Base-by-base conservation (phyloP, 2,113 vertebrate genomes). In the Dicentrarchus labrax region DNA sequence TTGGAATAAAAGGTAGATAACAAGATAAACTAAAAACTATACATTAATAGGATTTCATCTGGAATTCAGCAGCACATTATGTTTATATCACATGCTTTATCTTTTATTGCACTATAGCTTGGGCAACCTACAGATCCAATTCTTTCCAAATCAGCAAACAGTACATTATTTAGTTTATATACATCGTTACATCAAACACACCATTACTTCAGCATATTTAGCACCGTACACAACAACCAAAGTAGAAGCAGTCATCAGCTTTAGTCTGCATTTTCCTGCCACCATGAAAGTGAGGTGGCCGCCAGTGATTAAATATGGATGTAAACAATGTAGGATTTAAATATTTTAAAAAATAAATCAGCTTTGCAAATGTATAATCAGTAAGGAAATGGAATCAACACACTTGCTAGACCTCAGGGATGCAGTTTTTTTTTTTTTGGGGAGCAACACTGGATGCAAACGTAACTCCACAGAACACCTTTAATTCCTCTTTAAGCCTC, bases 401-500 rank as follows among this genome's bases (percentile, higher is more conserved):
- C 19, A 12, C 21, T n/a, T 41, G 39, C 2, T 45, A 12, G 12
- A n/a, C 11, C 21, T 22, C 1, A 6, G 22, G 21, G 39, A 65
- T 13, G 15, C 21, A 13, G 2, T 22, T 45, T 21, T 13, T 45
- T 15, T n/a, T 19, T 1, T 3, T 30, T 30, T 30, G 30, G 30
- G 30, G 39, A 64, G 21, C 15, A 45, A 65, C 39, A 15, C 62
- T 43, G 62, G 43, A 65, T 65, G 21, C 22, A 65, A 65, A 65
- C 10, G 22, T 0, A 8, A 65, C 19, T 50, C 24, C 68, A 51
- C 36, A 70, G 53, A 50, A 21, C 43, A 61, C 43, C 48, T 24
- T 41, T 24, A 64, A 53, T 76, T 22, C 47, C 61, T 8, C n/a
- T 5, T 45, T 43, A 56, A 50, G 68, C 77, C 50, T 80, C 24